Base-by-base conservation (phyloP, 2,888 invertebrate species). In the Aporophyla lueneburgensis region DNA sequence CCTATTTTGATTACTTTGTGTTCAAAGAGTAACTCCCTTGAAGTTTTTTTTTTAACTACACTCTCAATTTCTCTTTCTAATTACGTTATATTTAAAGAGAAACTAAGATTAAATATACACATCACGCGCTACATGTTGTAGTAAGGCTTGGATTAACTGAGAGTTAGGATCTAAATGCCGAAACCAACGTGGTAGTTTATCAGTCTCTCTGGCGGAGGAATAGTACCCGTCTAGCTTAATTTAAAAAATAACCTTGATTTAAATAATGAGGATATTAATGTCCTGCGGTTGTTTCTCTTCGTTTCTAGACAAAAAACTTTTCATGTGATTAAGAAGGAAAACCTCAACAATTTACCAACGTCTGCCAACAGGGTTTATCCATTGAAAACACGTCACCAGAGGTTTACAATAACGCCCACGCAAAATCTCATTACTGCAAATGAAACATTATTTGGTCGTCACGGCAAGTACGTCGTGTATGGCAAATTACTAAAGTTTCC, bases 401-500 rank as follows among this genome's bases (percentile, higher is more conserved):
- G 53, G 71, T 72, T 67, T 56, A 83, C 59, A 73, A 74, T 71
- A 83, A 66, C 58, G 71, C 63, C 54, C 62, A 76, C 85, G 58
- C 77, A 62, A 85, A 83, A 83, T 78, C 77, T 83, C 86, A 80
- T 80, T 76, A 76, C 66, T 70, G 81, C 63, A 76, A 84, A 80
- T 84, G 71, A 84, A 84, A 86, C 81, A 76, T 84, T 76, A 86
- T 71, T 86, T 67, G 73, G 63, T 72, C 76, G 76, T 74, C 74
- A 76, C 67, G 49, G 51, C 65, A 66, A 67, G 70, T 65, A 74
- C 72, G n/a, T 62, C 43, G 66, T 71, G 74, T 74, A 80, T 65
- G 49, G 81, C 74, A 86, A 84, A 84, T 84, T 73, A 84, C 86
- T 63, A 84, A 84, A 84, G 86, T 84, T 84, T 84, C 69, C 73